Conservation (phyloP, 2,113 vertebrate species). For the Ptilonorhynchus violaceus region DNA sequence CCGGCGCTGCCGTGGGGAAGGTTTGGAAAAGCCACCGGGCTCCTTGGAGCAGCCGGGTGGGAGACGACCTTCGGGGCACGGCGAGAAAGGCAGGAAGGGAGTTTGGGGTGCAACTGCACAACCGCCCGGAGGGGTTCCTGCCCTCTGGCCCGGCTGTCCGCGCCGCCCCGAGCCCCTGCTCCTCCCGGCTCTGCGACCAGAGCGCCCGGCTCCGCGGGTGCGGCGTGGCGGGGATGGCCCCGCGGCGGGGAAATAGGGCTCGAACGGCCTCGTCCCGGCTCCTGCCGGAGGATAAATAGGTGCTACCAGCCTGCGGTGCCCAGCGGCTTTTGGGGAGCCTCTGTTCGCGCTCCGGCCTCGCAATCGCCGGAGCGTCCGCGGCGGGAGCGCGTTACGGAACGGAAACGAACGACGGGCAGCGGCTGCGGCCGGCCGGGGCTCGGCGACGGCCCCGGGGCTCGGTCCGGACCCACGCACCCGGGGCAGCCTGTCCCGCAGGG, state of each 20-base stretch:
- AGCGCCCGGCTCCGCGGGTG: neutral
- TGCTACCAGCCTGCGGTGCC: neutral
- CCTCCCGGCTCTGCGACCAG: neutral
- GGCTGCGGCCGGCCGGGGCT: neutral
- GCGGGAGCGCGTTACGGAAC: neutral
- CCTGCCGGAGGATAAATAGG: fast-evolving
- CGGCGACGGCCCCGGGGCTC: neutral
- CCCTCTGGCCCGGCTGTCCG: neutral
- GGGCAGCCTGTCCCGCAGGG: neutral
- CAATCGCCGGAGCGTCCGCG: neutral
- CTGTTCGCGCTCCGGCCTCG: neutral
- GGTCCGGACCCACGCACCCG: neutral
- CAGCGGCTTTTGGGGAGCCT: neutral
- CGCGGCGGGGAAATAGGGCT: neutral
- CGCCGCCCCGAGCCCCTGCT: neutral
- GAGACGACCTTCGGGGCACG: neutral
- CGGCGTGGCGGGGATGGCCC: neutral
- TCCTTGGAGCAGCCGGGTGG: neutral
- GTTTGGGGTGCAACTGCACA: neutral
- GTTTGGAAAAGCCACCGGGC: neutral
- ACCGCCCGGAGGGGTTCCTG: neutral
- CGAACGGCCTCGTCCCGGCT: neutral
- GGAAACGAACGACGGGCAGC: neutral
- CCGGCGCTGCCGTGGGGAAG: neutral
- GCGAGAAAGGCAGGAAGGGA: neutral